phyloP scores from a whole-genome alignment of 1,140 invertebrate species.

The Drosophila santomea region DNA sequence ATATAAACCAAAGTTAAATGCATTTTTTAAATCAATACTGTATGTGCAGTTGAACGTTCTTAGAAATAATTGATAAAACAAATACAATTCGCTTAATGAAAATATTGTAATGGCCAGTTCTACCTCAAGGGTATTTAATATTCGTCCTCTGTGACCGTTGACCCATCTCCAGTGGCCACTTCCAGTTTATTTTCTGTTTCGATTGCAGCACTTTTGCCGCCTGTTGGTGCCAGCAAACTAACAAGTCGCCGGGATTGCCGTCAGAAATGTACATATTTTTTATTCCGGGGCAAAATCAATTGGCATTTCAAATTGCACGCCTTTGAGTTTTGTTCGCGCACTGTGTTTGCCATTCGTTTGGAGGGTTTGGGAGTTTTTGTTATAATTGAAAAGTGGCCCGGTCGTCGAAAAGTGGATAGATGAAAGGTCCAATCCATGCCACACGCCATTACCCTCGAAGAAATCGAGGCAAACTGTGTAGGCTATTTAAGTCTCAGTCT shows the following conservation, averaged over 20 bases:
- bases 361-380: constrained; percentile 47
- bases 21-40: too few relatives aligned
- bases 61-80: too few relatives aligned
- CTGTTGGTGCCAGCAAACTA: constrained; percentile 27
- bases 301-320: constrained; percentile 80
- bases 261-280: constrained; percentile 46
- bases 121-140: constrained; percentile 10
- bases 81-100: not conserved
- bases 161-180: constrained; percentile 9
- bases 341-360: constrained; percentile 57
- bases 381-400: constrained; percentile 78
- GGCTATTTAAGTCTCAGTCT: constrained; percentile 64
- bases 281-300: constrained; percentile 71
- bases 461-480: constrained; percentile 15
- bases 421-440: constrained; percentile 13
- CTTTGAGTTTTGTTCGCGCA: constrained; percentile 58
- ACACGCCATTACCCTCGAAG: constrained; percentile 1
- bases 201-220: constrained; percentile 17
- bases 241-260: constrained; percentile 39
- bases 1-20: too few relatives aligned
- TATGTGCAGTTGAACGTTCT: too few relatives aligned
- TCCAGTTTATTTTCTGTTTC: constrained; percentile 30
- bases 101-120: too few relatives aligned
- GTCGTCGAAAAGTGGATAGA: constrained; percentile 8
- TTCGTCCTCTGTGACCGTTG: constrained; percentile 2